These are phyloP conservation scores for Virgularia gustaviana DNA, from an alignment of 92 coral and sea anemone species.

Conservation along the genomic window DNA sequence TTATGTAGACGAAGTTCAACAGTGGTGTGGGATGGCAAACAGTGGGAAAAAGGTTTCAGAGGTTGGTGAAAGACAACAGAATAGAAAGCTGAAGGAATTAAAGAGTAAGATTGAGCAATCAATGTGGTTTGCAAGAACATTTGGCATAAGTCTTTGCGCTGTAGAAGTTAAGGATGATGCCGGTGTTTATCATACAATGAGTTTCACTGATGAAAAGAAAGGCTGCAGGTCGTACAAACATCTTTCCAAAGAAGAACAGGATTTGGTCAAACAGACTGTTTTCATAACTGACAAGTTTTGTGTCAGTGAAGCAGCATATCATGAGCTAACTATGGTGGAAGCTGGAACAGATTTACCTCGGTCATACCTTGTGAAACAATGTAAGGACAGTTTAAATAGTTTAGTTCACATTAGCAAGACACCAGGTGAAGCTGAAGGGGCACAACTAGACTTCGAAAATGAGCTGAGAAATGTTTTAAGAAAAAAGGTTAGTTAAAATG, in stretches of 20 bases:
- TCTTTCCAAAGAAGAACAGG: background rate
- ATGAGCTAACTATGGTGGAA: background rate
- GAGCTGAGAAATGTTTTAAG: slow-evolving; percentile 2
- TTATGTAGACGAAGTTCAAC: background rate
- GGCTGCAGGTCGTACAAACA: background rate
- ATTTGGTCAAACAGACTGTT: background rate
- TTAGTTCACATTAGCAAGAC: slow-evolving; percentile 1
- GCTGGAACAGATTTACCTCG: background rate
- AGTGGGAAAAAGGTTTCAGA: background rate
- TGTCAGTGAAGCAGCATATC: background rate
- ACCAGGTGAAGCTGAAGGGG: background rate
- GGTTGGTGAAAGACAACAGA: background rate
- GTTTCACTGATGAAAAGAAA: background rate
- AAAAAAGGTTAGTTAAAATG: slow-evolving; percentile 10
- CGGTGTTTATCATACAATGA: background rate
- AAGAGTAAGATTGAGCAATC: background rate
- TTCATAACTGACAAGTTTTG: background rate
- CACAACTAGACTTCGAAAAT: background rate
- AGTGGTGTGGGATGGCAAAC: background rate
- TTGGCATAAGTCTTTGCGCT: background rate
- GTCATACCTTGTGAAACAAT: slow-evolving; percentile 11
- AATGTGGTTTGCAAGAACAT: slow-evolving; percentile 1
- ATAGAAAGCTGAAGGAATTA: background rate
- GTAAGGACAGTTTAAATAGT: slow-evolving; percentile 1
- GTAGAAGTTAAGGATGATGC: slow-evolving; percentile 7